Evolutionary conservation across 2,888 invertebrate species (phyloP).

Genomic region (Toxonevra muliebris): DNA sequence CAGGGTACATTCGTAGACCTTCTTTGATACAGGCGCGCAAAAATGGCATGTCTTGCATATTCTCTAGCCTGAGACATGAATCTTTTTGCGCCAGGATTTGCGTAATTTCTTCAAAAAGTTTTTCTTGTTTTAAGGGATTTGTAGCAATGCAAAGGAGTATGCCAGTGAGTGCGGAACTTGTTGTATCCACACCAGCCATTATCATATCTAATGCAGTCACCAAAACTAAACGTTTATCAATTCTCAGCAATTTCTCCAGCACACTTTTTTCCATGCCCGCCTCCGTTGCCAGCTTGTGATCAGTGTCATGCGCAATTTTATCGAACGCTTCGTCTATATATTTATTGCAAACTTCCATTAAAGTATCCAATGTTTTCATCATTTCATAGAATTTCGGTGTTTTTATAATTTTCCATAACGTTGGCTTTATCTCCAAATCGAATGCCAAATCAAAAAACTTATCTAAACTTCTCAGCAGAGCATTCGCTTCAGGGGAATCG

Average conservation of each 20-base stretch:
- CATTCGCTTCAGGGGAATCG: conserved; percentile 42
- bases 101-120: conserved; percentile 70
- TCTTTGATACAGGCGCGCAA: conserved; percentile 80
- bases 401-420: conserved; percentile 54
- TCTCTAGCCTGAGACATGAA: conserved; percentile 63
- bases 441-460: conserved; percentile 45
- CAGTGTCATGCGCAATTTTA: conserved; percentile 50
- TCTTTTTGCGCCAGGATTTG: conserved; percentile 63
- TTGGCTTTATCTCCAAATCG: conserved; percentile 54
- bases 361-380: conserved; percentile 47
- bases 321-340: conserved; percentile 59
- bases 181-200: conserved; percentile 74
- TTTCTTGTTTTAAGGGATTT: conserved; percentile 72
- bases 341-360: conserved; percentile 52
- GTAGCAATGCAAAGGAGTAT: conserved; percentile 72
- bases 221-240: conserved; percentile 71
- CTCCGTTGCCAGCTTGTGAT: conserved; percentile 50
- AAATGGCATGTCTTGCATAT: conserved; percentile 68
- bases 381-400: conserved; percentile 51
- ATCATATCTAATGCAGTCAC: too few relatives aligned
- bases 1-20: conserved; percentile 72
- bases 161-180: conserved; percentile 66
- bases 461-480: conserved; percentile 40
- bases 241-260: conserved; percentile 71
- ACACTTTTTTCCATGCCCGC: conserved; percentile 65